Evolutionary conservation across 92 coral and sea anemone species (phyloP).

Genomic region (Zoanthus sansibaricus): DNA sequence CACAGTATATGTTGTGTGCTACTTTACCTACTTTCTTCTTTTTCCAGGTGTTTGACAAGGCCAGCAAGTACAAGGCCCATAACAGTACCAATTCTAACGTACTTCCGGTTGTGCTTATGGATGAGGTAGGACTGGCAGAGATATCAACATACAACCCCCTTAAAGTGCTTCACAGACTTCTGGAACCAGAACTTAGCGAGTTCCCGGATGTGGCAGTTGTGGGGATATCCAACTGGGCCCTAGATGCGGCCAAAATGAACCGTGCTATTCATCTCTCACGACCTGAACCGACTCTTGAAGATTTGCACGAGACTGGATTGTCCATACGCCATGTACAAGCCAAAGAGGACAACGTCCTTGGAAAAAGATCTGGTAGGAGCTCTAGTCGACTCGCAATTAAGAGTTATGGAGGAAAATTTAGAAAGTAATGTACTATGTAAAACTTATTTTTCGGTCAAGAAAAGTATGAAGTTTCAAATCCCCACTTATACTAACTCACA

Average conservation of each 20-base stretch:
- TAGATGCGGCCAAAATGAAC: conserved; percentile 72
- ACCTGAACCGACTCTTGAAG: conserved; percentile 54
- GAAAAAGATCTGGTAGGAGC: conserved; percentile 17
- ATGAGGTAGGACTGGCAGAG: conserved; percentile 61
- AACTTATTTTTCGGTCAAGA: background rate
- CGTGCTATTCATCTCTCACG: conserved; percentile 68
- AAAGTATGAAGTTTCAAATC: background rate
- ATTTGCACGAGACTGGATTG: conserved; percentile 53
- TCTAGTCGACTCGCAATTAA: no score
- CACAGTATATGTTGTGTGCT: no score
- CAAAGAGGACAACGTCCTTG: background rate
- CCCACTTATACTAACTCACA: no score
- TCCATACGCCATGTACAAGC: conserved; percentile 35
- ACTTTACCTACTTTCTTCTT: background rate
- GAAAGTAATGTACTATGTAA: background rate
- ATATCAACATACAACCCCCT: conserved; percentile 59
- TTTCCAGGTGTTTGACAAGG: conserved; percentile 52
- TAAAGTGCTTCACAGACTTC: conserved; percentile 57
- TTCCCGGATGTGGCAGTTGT: conserved; percentile 64
- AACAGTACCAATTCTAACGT: conserved; percentile 41
- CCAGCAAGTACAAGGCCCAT: conserved; percentile 56
- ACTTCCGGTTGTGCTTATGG: conserved; percentile 56
- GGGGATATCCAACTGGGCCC: conserved; percentile 48
- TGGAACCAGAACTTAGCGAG: conserved; percentile 56
- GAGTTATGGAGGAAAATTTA: background rate